These are phyloP conservation scores for Porites divaricata DNA, from an alignment of 92 coral and sea anemone genomes.

Conservation along the genomic window DNA sequence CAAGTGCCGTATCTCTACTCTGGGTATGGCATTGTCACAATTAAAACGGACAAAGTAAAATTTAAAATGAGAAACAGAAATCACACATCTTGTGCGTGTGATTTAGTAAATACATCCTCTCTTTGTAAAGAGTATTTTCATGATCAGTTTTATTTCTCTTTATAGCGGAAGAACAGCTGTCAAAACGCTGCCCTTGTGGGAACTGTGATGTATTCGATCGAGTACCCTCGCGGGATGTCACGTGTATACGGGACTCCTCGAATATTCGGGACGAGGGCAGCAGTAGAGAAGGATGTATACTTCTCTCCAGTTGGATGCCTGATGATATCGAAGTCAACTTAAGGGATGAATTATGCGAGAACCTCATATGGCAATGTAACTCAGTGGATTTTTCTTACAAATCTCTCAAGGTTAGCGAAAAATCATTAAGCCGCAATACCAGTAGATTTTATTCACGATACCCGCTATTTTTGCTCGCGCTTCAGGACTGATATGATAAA, in stretches of 20 bases:
- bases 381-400: conserved; percentile 36
- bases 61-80: too few species aligned
- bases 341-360: background rate
- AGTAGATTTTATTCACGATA: background rate
- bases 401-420: conserved; percentile 31
- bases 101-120: background rate
- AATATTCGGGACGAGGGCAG: background rate
- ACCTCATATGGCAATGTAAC: background rate
- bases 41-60: too few species aligned
- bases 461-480: background rate
- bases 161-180: conserved; percentile 46
- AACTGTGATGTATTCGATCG: conserved; percentile 43
- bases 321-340: conserved; percentile 5
- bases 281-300: conserved; percentile 26
- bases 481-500: background rate
- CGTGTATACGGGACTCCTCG: background rate
- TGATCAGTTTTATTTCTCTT: background rate
- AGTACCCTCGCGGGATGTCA: background rate
- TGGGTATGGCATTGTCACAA: too few species aligned
- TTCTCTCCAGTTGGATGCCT: conserved; percentile 52
- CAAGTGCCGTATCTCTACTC: too few species aligned
- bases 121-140: too few species aligned
- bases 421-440: background rate
- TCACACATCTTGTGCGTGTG: too few species aligned
- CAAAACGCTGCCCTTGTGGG: conserved; percentile 52